Percentiles rank a stretch among this genome's conserved stretches.
Evolutionary conservation across 2,888 invertebrate genomes (phyloP).

Genomic region (Acleris cristana): DNA sequence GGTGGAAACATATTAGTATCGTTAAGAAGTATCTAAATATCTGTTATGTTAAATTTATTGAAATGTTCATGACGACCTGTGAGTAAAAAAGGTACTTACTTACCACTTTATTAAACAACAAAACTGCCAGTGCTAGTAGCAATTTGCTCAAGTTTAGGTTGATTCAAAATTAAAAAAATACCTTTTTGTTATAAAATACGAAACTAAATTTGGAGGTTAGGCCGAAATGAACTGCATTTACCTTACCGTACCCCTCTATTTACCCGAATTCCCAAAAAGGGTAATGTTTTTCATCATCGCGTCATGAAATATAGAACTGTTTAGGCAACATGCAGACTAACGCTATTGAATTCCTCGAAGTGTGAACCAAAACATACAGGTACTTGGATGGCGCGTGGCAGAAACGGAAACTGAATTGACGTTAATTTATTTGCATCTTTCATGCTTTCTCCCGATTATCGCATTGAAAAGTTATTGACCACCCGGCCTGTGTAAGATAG

Average conservation of each 20-base stretch:
- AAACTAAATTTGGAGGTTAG: no score
- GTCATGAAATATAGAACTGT: background rate
- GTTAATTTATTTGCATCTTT: slow-evolving; percentile 22
- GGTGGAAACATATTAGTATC: background rate
- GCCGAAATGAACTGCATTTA: no score
- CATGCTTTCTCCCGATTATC: slow-evolving; percentile 31
- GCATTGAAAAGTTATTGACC: slow-evolving; percentile 10
- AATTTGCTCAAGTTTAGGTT: no score
- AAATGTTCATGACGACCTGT: no score
- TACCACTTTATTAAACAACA: no score
- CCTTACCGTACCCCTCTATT: no score
- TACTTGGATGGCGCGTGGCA: slow-evolving; percentile 26
- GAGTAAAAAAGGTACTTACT: no score
- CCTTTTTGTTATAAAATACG: no score
- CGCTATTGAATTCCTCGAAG: slow-evolving; percentile 6
- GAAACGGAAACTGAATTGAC: slow-evolving; percentile 24
- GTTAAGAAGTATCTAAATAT: background rate
- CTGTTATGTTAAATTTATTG: background rate
- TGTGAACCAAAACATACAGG: slow-evolving; percentile 18
- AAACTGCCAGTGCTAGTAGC: no score
- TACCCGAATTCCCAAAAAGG: no score
- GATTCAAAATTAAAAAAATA: no score
- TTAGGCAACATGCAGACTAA: slow-evolving; percentile 1
- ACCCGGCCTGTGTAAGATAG: slow-evolving; percentile 13
- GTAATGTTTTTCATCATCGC: background rate